Percentiles rank a stretch among this genome's conserved stretches.
phyloP scores from a whole-genome alignment of 2,113 vertebrate genomes.

The Fregetta grallaria region DNA sequence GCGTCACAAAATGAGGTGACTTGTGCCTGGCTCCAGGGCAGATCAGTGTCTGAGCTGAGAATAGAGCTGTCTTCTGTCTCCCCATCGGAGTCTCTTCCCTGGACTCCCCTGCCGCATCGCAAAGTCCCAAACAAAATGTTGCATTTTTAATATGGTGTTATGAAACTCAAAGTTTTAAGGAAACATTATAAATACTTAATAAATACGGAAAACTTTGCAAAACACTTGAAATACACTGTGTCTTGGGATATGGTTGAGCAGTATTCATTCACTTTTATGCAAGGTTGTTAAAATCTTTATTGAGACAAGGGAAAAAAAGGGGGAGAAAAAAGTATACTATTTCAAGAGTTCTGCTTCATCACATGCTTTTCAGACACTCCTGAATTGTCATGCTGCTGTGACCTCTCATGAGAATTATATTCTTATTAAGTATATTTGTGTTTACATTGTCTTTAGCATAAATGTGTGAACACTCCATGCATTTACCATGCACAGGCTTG shows the following conservation, averaged over 20 bases:
- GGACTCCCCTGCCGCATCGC: neutral
- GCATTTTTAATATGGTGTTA: neutral
- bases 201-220: neutral
- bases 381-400: neutral
- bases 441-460: neutral
- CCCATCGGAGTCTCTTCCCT: neutral
- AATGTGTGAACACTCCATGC: neutral
- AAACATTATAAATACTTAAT: neutral
- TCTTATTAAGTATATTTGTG: neutral
- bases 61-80: neutral
- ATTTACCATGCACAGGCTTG: neutral
- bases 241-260: neutral
- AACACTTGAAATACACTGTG: neutral
- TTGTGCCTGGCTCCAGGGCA: neutral
- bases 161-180: neutral
- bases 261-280: neutral
- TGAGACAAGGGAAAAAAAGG: neutral
- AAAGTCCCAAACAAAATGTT: neutral
- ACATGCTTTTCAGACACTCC: neutral
- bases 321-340: neutral
- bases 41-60: neutral
- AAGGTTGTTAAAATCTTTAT: neutral
- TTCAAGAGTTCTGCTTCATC: neutral
- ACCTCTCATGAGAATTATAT: neutral
- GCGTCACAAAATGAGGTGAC: rapidly evolving